These are phyloP conservation scores for Benitochromis conjunctus DNA, from an alignment of 2,113 vertebrate species.

Conservation along the genomic window DNA sequence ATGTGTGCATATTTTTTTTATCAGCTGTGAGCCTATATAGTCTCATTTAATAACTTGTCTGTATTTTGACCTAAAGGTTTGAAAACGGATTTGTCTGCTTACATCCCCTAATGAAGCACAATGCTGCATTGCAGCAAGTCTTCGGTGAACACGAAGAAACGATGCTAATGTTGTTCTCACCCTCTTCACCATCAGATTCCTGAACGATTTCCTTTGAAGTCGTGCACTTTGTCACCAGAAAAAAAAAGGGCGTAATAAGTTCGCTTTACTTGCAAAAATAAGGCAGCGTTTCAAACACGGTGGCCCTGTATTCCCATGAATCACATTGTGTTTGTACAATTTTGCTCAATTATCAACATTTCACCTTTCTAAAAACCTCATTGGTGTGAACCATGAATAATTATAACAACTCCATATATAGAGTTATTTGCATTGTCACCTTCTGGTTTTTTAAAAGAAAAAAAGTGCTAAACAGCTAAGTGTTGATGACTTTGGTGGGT, in stretches of 20 bases:
- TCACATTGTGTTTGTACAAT: not conserved
- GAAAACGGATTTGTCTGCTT: not conserved
- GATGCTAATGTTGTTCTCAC: not conserved
- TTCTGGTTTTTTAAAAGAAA: not conserved
- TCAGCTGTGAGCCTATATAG: not conserved
- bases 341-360: constrained; percentile 16
- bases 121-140: not conserved
- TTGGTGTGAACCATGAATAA: not conserved
- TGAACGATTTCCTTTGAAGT: not conserved
- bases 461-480: not conserved
- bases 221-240: not conserved
- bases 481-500: not conserved
- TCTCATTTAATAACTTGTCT: not conserved
- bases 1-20: not conserved
- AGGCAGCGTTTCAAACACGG: not conserved
- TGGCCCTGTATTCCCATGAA: not conserved
- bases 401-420: not conserved
- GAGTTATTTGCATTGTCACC: not conserved
- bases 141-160: not conserved
- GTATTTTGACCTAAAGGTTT: not conserved
- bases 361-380: not conserved
- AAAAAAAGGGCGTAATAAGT: not conserved
- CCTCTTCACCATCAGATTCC: not conserved
- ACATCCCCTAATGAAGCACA: not conserved
- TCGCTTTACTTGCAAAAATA: not conserved